Evolutionary conservation across 2,888 invertebrate genomes (phyloP).

Genomic region (Escarpia spicata): DNA sequence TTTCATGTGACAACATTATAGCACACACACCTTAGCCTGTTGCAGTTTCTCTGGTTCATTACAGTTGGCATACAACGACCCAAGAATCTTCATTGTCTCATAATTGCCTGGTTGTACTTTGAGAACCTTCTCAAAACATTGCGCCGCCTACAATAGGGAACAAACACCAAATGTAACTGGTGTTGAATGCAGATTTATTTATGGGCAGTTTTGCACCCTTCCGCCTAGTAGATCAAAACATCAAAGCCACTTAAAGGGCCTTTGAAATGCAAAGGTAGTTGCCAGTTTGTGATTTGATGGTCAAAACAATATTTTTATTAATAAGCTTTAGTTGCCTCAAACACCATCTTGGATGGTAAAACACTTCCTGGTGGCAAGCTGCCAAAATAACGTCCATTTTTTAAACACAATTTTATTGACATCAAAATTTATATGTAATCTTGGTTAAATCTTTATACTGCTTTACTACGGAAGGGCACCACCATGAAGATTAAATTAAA

Average conservation of each 20-base stretch:
- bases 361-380: neutral
- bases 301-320: neutral
- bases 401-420: neutral
- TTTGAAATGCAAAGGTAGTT: no score
- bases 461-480: neutral
- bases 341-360: no score
- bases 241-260: no score
- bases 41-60: constrained; percentile 77
- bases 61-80: constrained; percentile 88
- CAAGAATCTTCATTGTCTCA: constrained; percentile 99
- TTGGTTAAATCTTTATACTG: neutral
- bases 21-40: constrained; percentile 74
- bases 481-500: neutral
- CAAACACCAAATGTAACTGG: neutral
- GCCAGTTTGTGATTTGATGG: no score
- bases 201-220: no score
- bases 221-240: no score
- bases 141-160: constrained; percentile 79
- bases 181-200: neutral
- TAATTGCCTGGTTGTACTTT: constrained; percentile 98
- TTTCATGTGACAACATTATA: neutral
- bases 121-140: constrained; percentile 97
- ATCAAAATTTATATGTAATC: neutral
- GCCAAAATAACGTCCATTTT: neutral
- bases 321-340: neutral